Percentiles rank a stretch among this genome's conserved stretches.
These are phyloP conservation scores for Sebastes diploproa DNA, from an alignment of 2,797 vertebrate species.

Conservation along the genomic window DNA sequence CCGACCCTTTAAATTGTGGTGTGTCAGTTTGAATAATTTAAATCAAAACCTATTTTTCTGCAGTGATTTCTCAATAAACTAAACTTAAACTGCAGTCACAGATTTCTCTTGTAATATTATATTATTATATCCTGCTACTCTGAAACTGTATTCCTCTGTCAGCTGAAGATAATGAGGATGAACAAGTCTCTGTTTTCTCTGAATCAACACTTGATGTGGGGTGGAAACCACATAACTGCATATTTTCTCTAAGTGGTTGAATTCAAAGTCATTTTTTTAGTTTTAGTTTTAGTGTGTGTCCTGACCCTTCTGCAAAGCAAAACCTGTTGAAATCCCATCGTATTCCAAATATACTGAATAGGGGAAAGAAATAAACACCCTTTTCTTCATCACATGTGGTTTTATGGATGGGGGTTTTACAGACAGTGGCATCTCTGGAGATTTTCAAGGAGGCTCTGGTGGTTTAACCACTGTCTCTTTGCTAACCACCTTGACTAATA, in stretches of 20 bases:
- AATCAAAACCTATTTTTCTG: background rate
- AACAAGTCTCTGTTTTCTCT: constrained; percentile 11
- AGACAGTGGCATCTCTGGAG: constrained; percentile 3
- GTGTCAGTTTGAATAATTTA: background rate
- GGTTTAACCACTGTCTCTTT: constrained; percentile 43
- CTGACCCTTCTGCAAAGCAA: background rate
- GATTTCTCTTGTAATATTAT: background rate
- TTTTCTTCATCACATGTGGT: background rate
- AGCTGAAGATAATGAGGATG: background rate
- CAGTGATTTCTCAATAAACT: background rate
- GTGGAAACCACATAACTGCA: background rate
- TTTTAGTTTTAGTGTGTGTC: background rate
- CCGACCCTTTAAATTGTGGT: background rate
- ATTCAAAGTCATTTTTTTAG: background rate
- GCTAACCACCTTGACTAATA: constrained; percentile 36
- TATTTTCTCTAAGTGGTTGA: background rate
- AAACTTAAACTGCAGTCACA: constrained; percentile 17
- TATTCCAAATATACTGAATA: background rate
- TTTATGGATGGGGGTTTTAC: background rate
- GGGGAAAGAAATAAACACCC: background rate
- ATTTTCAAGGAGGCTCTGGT: constrained; percentile 8
- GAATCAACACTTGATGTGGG: background rate
- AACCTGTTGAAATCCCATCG: background rate
- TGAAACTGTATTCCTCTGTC: background rate
- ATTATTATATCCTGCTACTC: background rate